Base-by-base conservation (phyloP, 2,113 vertebrate species). In the Lampris megalopsis region DNA sequence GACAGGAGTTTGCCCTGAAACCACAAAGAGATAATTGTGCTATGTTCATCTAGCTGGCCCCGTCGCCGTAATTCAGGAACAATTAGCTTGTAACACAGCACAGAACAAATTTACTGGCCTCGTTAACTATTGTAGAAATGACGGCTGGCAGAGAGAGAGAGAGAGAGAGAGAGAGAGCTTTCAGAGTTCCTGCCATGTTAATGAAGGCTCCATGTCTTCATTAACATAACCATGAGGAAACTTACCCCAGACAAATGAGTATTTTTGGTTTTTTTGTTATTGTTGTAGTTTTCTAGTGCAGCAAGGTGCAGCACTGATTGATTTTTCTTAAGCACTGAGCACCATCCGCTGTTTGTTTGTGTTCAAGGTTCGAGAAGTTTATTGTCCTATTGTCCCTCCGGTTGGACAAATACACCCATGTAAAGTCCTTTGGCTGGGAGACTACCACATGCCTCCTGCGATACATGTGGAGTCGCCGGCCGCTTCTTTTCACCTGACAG, bases 1-100 rank as follows among this genome's bases (percentile, higher is more conserved):
- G 95, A 90, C 90, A 97, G 89, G 90, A 97, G 96, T 92, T 93
- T 95, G 70, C 98, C 97, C 98, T 99, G 93, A 76, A 91, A 92
- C 63, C 89, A 89, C 73, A 86, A 78, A 88, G 73, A 90, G 79
- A 91, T 89, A 86, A 86, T 84, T 86, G 82, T 0, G 71, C 76
- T 66, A 89, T 3, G 64, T 85, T 66, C 75, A 79, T 89, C 81
- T 81, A 85, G 77, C 60, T 53, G 73, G 79, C 79, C 82, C 80
- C 37, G 67, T 75, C 87, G 88, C 85, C 82, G 87, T 90, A 82
- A 91, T 82, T 93, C 86, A 91, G 66, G 52, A 85, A 90, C 88
- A 91, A 92, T 94, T 92, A 92, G 77, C 78, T 58, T 35, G 69
- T 68, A 70, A 84, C 75, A 79, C 80, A 63, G 72, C 83, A 67